phyloP scores from a whole-genome alignment of 2,113 vertebrate genomes.

The Raja brachyura region DNA sequence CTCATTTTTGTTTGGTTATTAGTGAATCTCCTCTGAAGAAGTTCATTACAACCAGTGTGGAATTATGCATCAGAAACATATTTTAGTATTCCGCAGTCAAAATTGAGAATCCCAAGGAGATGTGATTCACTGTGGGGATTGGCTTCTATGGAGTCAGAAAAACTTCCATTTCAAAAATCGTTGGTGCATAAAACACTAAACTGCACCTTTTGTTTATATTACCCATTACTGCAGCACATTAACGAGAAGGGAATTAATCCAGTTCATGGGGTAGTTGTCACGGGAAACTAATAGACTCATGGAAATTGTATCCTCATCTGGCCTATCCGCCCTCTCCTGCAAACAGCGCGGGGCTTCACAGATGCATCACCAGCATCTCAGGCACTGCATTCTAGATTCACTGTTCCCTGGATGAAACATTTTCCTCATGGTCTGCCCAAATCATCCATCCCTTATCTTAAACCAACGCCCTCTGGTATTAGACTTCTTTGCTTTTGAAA shows the following conservation, averaged over 20 bases:
- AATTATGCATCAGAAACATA: not conserved
- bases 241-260: not conserved
- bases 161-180: not conserved
- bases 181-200: constrained; percentile 7
- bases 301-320: not conserved
- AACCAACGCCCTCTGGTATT: not conserved
- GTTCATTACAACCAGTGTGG: constrained; percentile 13
- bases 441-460: not conserved
- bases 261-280: not conserved
- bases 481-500: no score
- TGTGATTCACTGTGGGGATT: not conserved
- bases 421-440: not conserved
- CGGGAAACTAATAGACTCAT: not conserved
- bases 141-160: not conserved
- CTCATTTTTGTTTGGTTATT: not conserved
- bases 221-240: not conserved
- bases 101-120: not conserved
- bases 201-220: not conserved
- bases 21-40: constrained; percentile 15
- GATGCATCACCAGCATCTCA: no score
- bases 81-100: not conserved
- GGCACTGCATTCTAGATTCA: not conserved
- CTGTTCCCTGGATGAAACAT: not conserved
- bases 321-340: not conserved
- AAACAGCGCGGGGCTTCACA: not conserved